Base-by-base conservation (phyloP, 2,797 vertebrate species). In the Sebastes nivosus region DNA sequence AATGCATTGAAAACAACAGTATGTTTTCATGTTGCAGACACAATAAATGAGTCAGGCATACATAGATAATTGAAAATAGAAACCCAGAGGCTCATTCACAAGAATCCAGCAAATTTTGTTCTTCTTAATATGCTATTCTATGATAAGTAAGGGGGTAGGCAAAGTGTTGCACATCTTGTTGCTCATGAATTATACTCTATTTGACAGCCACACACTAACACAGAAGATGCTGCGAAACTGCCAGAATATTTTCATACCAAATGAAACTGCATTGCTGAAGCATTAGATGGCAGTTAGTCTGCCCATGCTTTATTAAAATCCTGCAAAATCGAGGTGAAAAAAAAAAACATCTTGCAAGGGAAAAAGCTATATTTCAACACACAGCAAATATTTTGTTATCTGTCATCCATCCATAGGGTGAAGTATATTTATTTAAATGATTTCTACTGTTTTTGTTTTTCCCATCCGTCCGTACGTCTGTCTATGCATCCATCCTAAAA, bases 131-230 rank as follows among this genome's bases (percentile, higher is more conserved):
- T 83, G 76, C 82, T 38, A 38, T 64, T 88, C 78, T 84, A 10
- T 77, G 81, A 87, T 84, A 89, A 85, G 72, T 86, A 70, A 82
- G 69, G 79, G 73, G 24, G 34, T 50, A 65, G 66, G 83, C 58
- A 83, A 89, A 79, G 72, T 84, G 84, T 80, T 36, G 71, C 79
- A 84, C 84, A 85, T 90, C 74, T 85, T 54, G 72, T 75, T 83
- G 70, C 90, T 88, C 87, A 88, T 93, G 86, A 92, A 92, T 92
- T 91, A 72, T 88, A 84, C 90, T 92, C 81, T 86, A 81, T 87
- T 76, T 90, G 89, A 93, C 89, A 92, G 84, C 80, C 42, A 68
- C 72, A 76, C 81, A 46, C 81, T 66, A 72, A 74, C 70, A 66
- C 52, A 58, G 76, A 84, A 67, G 30, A 82, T 67, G 55, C 72